Conservation (phyloP, 2,797 vertebrate species). For the Falco rusticolus region DNA sequence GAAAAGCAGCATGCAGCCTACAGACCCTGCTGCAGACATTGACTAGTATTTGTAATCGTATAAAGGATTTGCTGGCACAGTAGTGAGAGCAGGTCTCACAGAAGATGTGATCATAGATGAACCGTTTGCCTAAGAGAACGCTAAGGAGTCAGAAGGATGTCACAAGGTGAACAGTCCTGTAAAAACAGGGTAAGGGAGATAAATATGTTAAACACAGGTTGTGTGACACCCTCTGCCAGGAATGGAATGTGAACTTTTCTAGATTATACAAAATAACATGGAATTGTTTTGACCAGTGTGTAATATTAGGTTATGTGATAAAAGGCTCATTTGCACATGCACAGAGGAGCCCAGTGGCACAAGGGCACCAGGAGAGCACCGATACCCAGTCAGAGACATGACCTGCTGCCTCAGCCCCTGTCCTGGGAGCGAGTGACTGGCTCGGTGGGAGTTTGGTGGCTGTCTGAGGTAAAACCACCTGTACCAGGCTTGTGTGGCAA, state of each 20-base stretch:
- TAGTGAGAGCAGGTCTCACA: background rate
- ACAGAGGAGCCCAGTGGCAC: background rate
- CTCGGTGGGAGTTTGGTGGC: background rate
- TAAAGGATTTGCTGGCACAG: background rate
- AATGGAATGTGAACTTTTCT: accelerated
- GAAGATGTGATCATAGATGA: background rate
- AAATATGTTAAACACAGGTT: background rate
- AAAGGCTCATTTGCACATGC: background rate
- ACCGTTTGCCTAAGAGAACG: background rate
- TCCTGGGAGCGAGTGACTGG: background rate
- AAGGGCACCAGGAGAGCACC: background rate
- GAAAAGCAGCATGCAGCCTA: background rate
- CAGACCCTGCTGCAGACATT: background rate
- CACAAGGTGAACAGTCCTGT: background rate
- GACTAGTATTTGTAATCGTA: background rate
- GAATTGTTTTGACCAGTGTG: background rate
- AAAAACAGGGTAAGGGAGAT: background rate
- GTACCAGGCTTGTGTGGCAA: accelerated
- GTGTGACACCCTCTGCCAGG: background rate
- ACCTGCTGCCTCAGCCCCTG: background rate
- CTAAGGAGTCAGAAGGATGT: background rate
- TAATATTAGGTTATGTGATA: background rate
- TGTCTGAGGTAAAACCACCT: background rate
- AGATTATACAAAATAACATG: background rate
- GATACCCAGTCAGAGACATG: accelerated